Evolutionary conservation across 2,113 vertebrate species (phyloP).

Genomic region (Rhipidura dahli): DNA sequence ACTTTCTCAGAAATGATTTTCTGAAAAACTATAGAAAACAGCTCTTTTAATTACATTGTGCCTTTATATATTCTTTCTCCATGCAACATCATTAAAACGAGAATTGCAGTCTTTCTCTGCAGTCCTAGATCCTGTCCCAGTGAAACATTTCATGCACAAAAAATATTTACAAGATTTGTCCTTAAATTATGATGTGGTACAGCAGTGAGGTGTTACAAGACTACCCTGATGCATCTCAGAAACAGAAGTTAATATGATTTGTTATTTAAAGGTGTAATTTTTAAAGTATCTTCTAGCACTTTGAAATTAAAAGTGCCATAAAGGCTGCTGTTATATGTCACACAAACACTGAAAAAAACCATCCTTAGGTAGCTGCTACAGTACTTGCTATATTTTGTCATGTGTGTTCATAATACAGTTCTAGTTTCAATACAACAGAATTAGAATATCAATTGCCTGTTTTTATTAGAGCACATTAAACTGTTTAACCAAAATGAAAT

Average conservation of each 20-base stretch:
- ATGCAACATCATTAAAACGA: not conserved
- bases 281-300: not conserved
- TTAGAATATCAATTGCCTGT: constrained; percentile 57
- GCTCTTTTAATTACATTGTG: not conserved
- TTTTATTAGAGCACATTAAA: constrained; percentile 48
- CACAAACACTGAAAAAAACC: not conserved
- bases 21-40: not conserved
- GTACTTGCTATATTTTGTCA: not conserved
- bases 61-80: not conserved
- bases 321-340: not conserved
- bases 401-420: constrained; percentile 21
- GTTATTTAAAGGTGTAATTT: not conserved
- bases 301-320: not conserved
- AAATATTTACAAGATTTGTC: not conserved
- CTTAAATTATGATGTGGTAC: not conserved
- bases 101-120: not conserved
- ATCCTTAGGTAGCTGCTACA: not conserved
- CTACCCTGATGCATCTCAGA: not conserved
- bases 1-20: not conserved
- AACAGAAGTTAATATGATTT: not conserved
- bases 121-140: not conserved
- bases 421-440: constrained; percentile 40
- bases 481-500: constrained; percentile 54
- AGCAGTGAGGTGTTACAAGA: not conserved
- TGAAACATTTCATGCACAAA: not conserved